Percentiles rank a stretch among this genome's conserved stretches.
Evolutionary conservation across 64 coral and sea anemone species (phyloP).

Genomic region (Stichodactyla helianthus): DNA sequence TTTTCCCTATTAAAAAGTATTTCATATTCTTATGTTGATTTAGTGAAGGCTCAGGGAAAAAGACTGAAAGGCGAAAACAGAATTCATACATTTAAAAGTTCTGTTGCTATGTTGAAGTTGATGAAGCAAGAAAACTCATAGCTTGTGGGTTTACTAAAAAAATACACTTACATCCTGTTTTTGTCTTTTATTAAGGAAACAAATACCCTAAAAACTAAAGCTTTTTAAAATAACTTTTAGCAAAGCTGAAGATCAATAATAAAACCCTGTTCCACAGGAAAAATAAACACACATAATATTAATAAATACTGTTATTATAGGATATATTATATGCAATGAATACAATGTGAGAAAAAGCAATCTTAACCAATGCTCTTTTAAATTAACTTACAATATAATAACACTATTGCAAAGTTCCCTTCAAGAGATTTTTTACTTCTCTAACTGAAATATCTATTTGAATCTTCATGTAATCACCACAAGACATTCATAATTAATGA

Average conservation of each 20-base stretch:
- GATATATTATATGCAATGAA: not conserved
- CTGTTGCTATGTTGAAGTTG: not conserved
- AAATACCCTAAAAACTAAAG: not conserved
- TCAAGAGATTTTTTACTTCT: not conserved
- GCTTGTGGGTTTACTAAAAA: not conserved
- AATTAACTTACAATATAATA: not conserved
- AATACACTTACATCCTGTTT: constrained; percentile 6
- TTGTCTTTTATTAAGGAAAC: not conserved
- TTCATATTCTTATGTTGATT: not conserved
- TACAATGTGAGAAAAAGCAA: not conserved
- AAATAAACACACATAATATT: not conserved
- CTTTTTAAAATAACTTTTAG: not conserved
- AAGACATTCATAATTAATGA: constrained; percentile 22
- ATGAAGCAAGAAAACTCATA: not conserved
- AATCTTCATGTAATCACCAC: constrained; percentile 1
- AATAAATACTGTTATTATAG: not conserved
- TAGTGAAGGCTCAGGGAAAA: not conserved
- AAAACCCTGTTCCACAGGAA: not conserved
- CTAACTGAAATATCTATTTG: not conserved
- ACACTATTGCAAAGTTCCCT: not conserved
- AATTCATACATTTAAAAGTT: not conserved
- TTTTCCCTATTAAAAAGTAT: not conserved
- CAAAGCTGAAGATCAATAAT: not conserved
- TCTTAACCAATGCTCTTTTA: not conserved
- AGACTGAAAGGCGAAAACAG: not conserved